Base-by-base conservation (phyloP, 2,888 invertebrate species). In the Agrilus biguttatus region DNA sequence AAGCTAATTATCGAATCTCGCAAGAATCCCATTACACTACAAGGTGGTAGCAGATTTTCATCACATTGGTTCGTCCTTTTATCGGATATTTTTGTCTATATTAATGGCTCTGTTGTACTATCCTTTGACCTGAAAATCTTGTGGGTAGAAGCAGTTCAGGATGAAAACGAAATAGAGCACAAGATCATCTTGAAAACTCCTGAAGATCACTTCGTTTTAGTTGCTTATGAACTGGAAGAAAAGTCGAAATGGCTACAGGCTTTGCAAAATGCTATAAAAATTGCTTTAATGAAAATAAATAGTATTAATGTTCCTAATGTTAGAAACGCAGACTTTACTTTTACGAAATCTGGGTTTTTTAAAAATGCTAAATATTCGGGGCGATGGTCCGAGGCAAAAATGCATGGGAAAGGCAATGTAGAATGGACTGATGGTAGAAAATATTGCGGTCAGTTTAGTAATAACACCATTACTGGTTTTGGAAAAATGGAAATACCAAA, bases 351-450 rank as follows among this genome's bases (percentile, higher is more conserved):
- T 59, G 62, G 73, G 1, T 73, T 75, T 54, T 87, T 77, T 56
- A 82, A 85, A 60, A 83, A 83, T 52, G 84, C 87, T 0, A 80
- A 76, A 49, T 91, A 89, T 53, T 75, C 71, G 41, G 92, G 87
- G 0, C 72, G 80, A 44, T 92, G 91, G 91, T 63, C 78, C 46
- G 80, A 80, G 57, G 89, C 86, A 0, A 82, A 86, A 58, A 72
- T 89, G 56, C 86, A 91, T 60, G 92, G 91, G 0, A 72, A 73
- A 58, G 90, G 91, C 5, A 82, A 81, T 60, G 63, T 91, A 45
- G 80, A 80, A 56, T 92, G 87, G 83, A 70, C 75, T 1, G 87
- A 89, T 65, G 86, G 87, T 1, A 78, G 78, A 55, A 69, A 75
- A 42, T 91, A 87, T 55, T 74, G 74, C n/a, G 92, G 92, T 0